phyloP scores from a whole-genome alignment of 2,113 vertebrate species.

The Elaphurus davidianus region DNA sequence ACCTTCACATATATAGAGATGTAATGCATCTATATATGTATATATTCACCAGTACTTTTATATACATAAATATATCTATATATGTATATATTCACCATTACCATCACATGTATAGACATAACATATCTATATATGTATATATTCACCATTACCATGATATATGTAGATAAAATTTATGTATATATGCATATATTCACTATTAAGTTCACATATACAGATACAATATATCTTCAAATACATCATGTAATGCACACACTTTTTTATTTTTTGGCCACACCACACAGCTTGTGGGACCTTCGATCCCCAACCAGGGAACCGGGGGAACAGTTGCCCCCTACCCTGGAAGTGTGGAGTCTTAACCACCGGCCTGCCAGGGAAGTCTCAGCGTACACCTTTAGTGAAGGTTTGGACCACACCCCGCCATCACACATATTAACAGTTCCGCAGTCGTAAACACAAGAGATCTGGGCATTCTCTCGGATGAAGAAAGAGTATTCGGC shows the following conservation, averaged over 20 bases:
- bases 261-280: background rate
- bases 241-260: accelerated
- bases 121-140: too few relatives aligned
- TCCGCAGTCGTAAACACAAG: background rate
- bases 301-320: background rate
- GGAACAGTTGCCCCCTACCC: background rate
- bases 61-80: too few relatives aligned
- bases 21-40: too few relatives aligned
- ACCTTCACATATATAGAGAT: too few relatives aligned
- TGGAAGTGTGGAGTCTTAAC: accelerated
- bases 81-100: too few relatives aligned
- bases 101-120: too few relatives aligned
- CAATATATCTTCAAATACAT: background rate
- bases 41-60: too few relatives aligned
- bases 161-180: background rate
- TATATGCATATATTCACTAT: background rate
- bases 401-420: background rate
- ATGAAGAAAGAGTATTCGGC: background rate
- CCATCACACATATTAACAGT: accelerated
- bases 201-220: background rate
- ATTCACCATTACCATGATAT: background rate
- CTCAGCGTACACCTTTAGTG: background rate
- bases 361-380: background rate
- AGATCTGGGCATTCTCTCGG: too few relatives aligned
- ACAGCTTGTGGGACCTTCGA: background rate